A percentile compares a stretch with the other conserved stretches of the same genome.
phyloP scores from a whole-genome alignment of 2,888 invertebrate genomes.

The Drosophila quasianomalipes region DNA sequence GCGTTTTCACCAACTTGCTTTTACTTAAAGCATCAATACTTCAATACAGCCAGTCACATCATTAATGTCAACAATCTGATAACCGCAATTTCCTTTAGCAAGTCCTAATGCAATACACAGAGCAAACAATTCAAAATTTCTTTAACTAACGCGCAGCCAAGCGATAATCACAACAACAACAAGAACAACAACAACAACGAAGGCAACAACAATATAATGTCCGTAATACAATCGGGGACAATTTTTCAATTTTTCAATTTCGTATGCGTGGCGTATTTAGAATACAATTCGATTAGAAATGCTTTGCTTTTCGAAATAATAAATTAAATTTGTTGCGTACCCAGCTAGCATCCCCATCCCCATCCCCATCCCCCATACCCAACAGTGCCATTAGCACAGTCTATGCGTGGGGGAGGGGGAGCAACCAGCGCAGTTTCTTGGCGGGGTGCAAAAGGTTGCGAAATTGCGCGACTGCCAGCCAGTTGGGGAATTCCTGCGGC shows the following conservation, averaged over 20 bases:
- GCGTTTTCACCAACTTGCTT: neutral
- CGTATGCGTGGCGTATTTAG: conserved; percentile 81
- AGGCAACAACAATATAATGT: conserved; percentile 14
- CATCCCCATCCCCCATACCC: conserved; percentile 2
- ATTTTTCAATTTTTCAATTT: conserved; percentile 81
- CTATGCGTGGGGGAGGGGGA: conserved; percentile 30
- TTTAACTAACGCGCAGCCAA: conserved; percentile 42
- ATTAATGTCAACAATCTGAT: conserved; percentile 77
- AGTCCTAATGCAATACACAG: conserved; percentile 17
- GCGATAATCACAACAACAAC: conserved; percentile 29
- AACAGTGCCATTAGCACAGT: conserved; percentile 82
- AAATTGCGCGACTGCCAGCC: conserved; percentile 59
- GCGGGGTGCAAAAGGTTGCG: conserved; percentile 77
- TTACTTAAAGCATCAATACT: neutral
- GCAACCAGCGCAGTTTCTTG: conserved; percentile 38
- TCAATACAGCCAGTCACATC: conserved; percentile 44
- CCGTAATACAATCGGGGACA: conserved; percentile 56
- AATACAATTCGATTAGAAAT: conserved; percentile 84
- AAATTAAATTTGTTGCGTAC: conserved; percentile 81
- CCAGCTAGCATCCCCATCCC: neutral
- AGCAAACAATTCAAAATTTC: conserved; percentile 68
- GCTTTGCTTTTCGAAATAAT: conserved; percentile 83
- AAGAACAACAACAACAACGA: conserved; percentile 15
- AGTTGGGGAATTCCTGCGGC: conserved; percentile 81
- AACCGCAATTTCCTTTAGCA: conserved; percentile 54